Evolutionary conservation across 30 jellyfish, hydroid and myxozoan species (phyloP).

Genomic region (Sanderia malayensis): DNA sequence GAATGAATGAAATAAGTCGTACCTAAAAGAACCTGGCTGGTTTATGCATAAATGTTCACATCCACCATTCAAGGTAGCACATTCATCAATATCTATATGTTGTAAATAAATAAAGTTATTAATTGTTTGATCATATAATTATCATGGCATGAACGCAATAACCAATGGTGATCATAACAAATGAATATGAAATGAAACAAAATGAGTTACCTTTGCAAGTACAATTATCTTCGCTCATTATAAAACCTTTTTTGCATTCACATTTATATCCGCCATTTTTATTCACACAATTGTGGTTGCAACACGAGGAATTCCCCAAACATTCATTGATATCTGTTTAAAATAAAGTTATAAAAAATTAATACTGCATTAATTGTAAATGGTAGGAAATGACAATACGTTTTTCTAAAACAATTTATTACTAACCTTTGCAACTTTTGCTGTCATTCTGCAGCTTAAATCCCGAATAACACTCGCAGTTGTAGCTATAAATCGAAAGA

Average conservation of each 20-base stretch:
- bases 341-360: too few species aligned
- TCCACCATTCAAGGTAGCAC: slow-evolving; percentile 28
- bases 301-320: slow-evolving; percentile 25
- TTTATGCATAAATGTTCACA: slow-evolving; percentile 50
- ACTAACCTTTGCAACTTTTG: slow-evolving; percentile 32
- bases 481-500: slow-evolving; percentile 42
- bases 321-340: not conserved
- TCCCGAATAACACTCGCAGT: slow-evolving; percentile 67
- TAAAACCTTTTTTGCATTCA: slow-evolving; percentile 60
- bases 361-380: not conserved
- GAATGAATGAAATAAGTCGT: not conserved
- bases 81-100: slow-evolving; percentile 51
- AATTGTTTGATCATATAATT: not conserved
- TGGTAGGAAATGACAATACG: not conserved
- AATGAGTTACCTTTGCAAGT: slow-evolving; percentile 57
- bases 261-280: slow-evolving; percentile 60
- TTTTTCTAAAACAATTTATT: not conserved
- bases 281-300: slow-evolving; percentile 56
- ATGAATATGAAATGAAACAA: not conserved
- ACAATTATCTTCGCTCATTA: slow-evolving; percentile 15
- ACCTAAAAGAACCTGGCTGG: slow-evolving; percentile 52
- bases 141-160: not conserved
- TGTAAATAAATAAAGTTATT: not conserved
- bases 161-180: not conserved
- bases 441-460: slow-evolving; percentile 34